These are phyloP conservation scores for Thunnus maccoyii DNA, from an alignment of 2,113 vertebrate species.

Conservation along the genomic window DNA sequence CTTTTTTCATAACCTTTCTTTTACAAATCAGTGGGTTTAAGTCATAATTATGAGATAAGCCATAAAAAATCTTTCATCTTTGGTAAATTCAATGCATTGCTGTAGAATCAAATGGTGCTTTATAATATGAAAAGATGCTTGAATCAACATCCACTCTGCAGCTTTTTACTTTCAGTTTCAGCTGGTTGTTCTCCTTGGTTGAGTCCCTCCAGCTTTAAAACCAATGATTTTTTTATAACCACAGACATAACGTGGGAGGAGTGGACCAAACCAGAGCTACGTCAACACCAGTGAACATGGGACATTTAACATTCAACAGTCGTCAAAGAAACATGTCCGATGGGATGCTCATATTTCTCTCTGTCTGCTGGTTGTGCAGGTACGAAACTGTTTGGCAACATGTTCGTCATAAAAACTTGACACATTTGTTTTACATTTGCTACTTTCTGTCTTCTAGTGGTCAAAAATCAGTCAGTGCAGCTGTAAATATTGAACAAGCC, in stretches of 20 bases:
- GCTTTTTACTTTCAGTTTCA: neutral
- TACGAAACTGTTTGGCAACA: neutral
- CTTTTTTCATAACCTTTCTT: too few species aligned
- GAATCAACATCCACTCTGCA: neutral
- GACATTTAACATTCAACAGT: constrained; percentile 10
- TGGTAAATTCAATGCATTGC: too few species aligned
- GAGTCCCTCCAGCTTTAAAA: neutral
- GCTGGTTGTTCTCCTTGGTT: neutral
- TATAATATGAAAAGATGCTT: neutral
- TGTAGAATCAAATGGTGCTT: neutral
- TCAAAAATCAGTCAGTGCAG: constrained; percentile 9
- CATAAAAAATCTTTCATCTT: too few species aligned
- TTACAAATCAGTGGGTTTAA: too few species aligned
- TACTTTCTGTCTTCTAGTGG: constrained; percentile 8
- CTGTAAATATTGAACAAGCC: constrained; percentile 2
- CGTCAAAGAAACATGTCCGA: constrained; percentile 4
- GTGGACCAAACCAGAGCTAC: constrained; percentile 10
- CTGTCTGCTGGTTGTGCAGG: neutral
- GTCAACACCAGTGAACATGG: constrained; percentile 8
- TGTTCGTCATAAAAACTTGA: neutral
- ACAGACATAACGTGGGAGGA: neutral
- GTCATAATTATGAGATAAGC: too few species aligned
- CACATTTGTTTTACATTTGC: constrained; percentile 27
- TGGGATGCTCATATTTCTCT: constrained; percentile 9
- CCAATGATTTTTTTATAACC: neutral